Conservation (phyloP, 1,140 invertebrate genomes). For the Drosophila ficusphila region DNA sequence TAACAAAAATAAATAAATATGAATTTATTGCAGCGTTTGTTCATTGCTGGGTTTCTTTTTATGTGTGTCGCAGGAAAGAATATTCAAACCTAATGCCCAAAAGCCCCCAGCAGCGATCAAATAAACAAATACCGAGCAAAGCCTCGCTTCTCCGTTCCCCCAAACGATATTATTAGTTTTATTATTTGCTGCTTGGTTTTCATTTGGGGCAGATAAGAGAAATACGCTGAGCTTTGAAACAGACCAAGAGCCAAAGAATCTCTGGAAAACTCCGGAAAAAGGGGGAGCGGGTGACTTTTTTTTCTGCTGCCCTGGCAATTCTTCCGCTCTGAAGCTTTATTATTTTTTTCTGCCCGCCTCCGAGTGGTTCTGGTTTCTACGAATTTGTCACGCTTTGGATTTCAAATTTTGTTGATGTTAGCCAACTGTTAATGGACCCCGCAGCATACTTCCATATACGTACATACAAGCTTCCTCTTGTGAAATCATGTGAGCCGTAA, state of each 20-base stretch:
- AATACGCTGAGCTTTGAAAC: slow-evolving; percentile 35
- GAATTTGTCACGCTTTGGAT: slow-evolving; percentile 80
- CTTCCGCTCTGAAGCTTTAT: slow-evolving; percentile 22
- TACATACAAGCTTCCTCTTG: slow-evolving; percentile 29
- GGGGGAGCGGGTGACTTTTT: slow-evolving; percentile 5
- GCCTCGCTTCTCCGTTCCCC: slow-evolving; percentile 19
- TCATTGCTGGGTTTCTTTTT: slow-evolving; percentile 23
- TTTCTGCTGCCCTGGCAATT: slow-evolving; percentile 73
- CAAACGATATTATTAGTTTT: slow-evolving; percentile 28
- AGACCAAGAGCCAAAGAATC: slow-evolving; percentile 9
- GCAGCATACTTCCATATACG: slow-evolving; percentile 13
- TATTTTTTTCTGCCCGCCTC: background rate
- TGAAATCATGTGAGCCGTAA: slow-evolving; percentile 66
- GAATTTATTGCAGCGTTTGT: slow-evolving; percentile 77
- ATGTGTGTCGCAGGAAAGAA: slow-evolving; percentile 51
- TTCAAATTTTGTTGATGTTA: slow-evolving; percentile 79
- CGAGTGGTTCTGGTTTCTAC: slow-evolving; percentile 54
- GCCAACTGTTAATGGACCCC: slow-evolving; percentile 71
- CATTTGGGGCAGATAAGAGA: slow-evolving; percentile 58
- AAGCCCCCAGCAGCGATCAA: slow-evolving; percentile 45
- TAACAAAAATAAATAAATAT: slow-evolving; percentile 82
- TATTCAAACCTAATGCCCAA: slow-evolving; percentile 69
- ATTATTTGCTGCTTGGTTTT: slow-evolving; percentile 23
- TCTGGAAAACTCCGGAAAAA: slow-evolving; percentile 2
- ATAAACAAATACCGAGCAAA: slow-evolving; percentile 69